Base-by-base conservation (phyloP, 2,888 invertebrate genomes). In the Allacma fusca region DNA sequence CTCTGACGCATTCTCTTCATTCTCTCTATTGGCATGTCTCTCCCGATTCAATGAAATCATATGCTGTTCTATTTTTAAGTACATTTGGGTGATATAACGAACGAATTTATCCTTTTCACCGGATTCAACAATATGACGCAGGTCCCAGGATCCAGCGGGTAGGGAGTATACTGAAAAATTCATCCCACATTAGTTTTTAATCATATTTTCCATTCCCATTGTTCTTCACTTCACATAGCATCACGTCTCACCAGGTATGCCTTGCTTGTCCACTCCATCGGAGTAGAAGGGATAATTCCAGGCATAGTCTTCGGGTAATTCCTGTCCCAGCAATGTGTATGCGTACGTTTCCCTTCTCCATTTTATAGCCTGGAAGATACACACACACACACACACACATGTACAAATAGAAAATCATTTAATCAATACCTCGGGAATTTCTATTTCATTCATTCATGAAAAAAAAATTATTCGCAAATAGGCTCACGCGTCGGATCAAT, bases 211-310 rank as follows among this genome's bases (percentile, higher is more conserved):
- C n/a, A n/a, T 34, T 34, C 34, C 34, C 34, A 34, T 9, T 34
- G 34, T 9, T 9, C 34, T 34, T 9, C 34, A 7, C 34, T 34
- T 34, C 9, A 34, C 9, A 7, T 34, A 34, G 4, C 34, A 34
- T 34, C 9, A 7, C 34, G 34, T 9, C 65, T 21, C 68, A 75
- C 75, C 75, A 19, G 76, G 76, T 21, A 76, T 24, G 4, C 76
- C 76, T 21, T 76, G 23, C 9, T 69, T 67, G 62, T 76, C 76
- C 1, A 76, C 76, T 34, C 59, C 76, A 34, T 76, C 76, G 4
- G 69, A 69, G 40, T 69, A 62, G 26, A 76, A 67, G 13, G 67
- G 76, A 34, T 76, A 76, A 26, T 76, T 76, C 76, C 76, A 76
- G 1, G 68, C 57, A 16, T 57, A 69, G 26, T 76, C 76, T 40